phyloP scores from a whole-genome alignment of 1,140 invertebrate genomes.

The Procambarus virginalis region DNA sequence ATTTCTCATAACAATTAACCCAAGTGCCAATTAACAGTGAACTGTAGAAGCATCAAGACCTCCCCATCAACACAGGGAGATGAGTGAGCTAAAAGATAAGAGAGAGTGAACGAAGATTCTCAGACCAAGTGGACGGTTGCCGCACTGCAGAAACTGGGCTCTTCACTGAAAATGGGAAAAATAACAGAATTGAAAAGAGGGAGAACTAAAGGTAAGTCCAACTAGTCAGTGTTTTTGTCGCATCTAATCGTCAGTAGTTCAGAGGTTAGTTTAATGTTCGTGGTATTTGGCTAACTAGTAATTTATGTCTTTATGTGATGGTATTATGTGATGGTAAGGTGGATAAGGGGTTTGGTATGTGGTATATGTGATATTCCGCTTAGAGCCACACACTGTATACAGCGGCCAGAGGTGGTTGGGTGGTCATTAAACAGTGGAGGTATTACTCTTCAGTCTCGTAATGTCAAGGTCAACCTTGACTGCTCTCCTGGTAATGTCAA shows the following conservation, averaged over 20 bases:
- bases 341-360: no score
- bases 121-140: not conserved
- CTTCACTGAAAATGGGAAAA: slow-evolving; percentile 55
- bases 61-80: not conserved
- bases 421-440: no score
- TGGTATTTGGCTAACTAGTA: not conserved
- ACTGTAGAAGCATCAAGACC: no score
- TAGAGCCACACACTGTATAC: no score
- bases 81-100: not conserved
- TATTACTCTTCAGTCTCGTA: no score
- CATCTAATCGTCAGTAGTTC: not conserved
- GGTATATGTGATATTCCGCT: no score
- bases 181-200: slow-evolving; percentile 17
- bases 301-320: not conserved
- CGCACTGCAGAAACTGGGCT: slow-evolving; percentile 50
- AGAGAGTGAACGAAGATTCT: not conserved
- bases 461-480: no score
- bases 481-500: no score
- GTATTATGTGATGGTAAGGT: no score
- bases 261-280: not conserved
- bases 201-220: slow-evolving; percentile 15
- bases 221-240: not conserved
- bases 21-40: no score
- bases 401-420: no score
- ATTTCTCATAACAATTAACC: no score